Base-by-base conservation (phyloP, 1,140 invertebrate genomes). In the Bactericera cockerelli region DNA sequence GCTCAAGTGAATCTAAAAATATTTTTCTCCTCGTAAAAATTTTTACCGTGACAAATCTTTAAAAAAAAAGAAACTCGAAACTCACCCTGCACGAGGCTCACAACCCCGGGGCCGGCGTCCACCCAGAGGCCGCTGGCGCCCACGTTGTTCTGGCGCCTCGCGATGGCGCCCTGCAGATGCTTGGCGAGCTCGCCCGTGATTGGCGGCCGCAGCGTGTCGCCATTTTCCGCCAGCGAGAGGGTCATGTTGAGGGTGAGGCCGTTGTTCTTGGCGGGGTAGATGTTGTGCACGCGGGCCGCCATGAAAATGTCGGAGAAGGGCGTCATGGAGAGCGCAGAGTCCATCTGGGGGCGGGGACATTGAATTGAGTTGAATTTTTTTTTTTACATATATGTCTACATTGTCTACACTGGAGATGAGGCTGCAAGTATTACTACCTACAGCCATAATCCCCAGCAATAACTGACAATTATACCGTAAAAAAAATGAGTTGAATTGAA, bases 251-350 rank as follows among this genome's bases (percentile, higher is more conserved):
- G n/a, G n/a, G n/a, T n/a, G n/a, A n/a, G 11, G 21, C 55, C 42
- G 14, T 58, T 39, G n/a, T 57, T 53, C 13, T 59, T 60, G 14
- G 59, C 81, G 26, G 80, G 73, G 66, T 89, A 89, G n/a, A 93
- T 81, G 3, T 81, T 81, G 68, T 93, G 92, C 1, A 94, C 77
- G 55, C 79, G 77, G 1, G 83, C 80, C 26, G 85, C 83, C 63
- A 93, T 78, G 67, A 89, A 93, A 62, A 87, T 84, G 65, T 88
- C 83, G 1, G 86, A 86, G 63, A 90, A 87, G 1, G 86, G 86
- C 2, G 89, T 92, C 84, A 91, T 89, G 0, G 85, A 87, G 78
- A 92, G 87, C 0, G 87, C 85, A 1, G 88, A 89, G 69, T 90
- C 86, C 65, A 92, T 77, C 87, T 91, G 66, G 28, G 28, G 28